Evolutionary conservation across 2,888 invertebrate species (phyloP), one percentile per base, ranked within the genome.

Genomic region (Eurois occulta): DNA sequence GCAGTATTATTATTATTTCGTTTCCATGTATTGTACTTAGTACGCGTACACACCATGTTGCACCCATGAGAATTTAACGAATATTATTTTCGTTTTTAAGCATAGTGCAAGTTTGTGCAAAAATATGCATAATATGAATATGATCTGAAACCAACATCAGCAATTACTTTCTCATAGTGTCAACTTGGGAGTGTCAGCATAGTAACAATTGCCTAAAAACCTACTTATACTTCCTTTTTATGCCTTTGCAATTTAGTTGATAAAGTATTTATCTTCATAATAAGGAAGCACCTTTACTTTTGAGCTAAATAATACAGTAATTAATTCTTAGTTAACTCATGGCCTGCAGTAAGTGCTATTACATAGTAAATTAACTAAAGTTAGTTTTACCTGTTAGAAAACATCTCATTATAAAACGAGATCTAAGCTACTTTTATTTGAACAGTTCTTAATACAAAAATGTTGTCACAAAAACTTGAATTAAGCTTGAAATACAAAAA

Each of bases 281-380:
- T 62, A 35, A 46, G 18, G 41, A 78, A 48, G 58, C 60, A 43
- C 35, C 48, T 46, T 65, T 80, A 65, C 16, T 81, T 66, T 48
- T 18, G 6, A 55, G 24, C 55, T 28, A 72, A 72, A 55, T 38
- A 72, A 8, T 11, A 43, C 35, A 48, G n/a, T 46, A 16, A 65
- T 55, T 72, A 52, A 35, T 65, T 80, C 21, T 32, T 32, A 38
- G 58, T 60, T 75, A 43, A 32, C 48, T 76, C 21, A 82, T 67
- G 48, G 35, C 76, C 52, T 75, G 28, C 41, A 11, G 55, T 41
- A 52, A 66, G 28, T 75, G 28, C 32, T 28, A 32, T 46, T 60
- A 43, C 8, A 21, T n/a, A 70, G 52, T 55, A 64, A 38, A 21
- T 72, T 46, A 18, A 60, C 24, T 18, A 35, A 46, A 43, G n/a